Evolutionary conservation across 2,113 vertebrate genomes (phyloP).

Genomic region (Tympanuchus pallidicinctus): DNA sequence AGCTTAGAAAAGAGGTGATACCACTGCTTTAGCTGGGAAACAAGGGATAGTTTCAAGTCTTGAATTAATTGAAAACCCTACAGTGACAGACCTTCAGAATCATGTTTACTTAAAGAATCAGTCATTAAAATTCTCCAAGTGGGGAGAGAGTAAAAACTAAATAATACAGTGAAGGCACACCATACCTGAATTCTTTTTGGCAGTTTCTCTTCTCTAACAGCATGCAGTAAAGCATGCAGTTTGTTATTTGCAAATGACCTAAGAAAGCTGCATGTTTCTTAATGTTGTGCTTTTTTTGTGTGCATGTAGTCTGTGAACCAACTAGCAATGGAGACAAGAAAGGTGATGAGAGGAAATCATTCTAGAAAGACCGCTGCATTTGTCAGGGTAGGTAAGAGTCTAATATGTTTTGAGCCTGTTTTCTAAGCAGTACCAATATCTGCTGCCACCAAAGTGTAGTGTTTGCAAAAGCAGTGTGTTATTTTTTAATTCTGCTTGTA

Average conservation of each 20-base stretch:
- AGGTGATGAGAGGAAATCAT: slow-evolving; percentile 94
- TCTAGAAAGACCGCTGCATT: slow-evolving; percentile 96
- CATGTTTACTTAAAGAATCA: neutral
- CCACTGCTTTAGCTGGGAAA: neutral
- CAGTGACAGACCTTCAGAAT: neutral
- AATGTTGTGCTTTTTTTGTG: neutral
- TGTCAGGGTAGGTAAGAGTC: slow-evolving; percentile 86
- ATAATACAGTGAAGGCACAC: neutral
- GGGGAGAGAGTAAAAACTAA: neutral
- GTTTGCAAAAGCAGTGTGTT: neutral
- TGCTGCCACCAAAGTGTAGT: neutral
- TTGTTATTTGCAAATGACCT: neutral
- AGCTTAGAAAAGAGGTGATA: neutral
- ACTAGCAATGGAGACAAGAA: slow-evolving; percentile 94
- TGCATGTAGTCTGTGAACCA: slow-evolving; percentile 90
- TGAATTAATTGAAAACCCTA: neutral
- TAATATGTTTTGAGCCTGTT: neutral
- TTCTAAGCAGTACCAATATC: neutral
- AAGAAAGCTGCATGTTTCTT: neutral
- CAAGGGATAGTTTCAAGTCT: neutral
- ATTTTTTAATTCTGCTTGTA: neutral
- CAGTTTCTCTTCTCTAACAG: neutral
- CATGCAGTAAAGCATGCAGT: neutral
- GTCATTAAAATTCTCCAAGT: neutral
- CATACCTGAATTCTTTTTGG: neutral